Base-by-base conservation (phyloP, 1,140 invertebrate species). In the Sycophila sp. region DNA sequence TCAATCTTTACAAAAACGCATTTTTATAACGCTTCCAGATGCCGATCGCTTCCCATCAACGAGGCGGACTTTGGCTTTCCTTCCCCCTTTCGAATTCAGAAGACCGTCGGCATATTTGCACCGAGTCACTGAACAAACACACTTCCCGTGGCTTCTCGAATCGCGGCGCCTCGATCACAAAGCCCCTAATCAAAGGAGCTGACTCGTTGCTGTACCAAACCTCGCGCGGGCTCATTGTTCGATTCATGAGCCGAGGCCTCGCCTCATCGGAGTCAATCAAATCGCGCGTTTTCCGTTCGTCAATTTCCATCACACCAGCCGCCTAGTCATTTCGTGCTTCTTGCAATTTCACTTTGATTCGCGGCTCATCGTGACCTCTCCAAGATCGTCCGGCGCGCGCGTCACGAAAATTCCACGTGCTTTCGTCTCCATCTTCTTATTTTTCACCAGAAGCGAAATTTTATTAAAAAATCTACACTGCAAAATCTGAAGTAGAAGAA, bases 281-380 rank as follows among this genome's bases (percentile, higher is more conserved):
- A 47, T 47, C 17, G 42, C 10, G 28, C 62, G 45, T 36, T 24
- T 22, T 28, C 59, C 30, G 17, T 65, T 65, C 55, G 34, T 55
- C 24, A 10, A 40, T 65, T 65, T 19, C 49, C 47, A 55, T 40
- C 38, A 13, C 32, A 17, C 38, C n/a, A n/a, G 34, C n/a, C 26
- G 17, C 17, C 49, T 55, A 40, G 17, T 65, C 49, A 55, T 30
- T 53, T 38, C 32, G 22, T 15, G 22, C 11, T 4, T 28, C 28
- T 38, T 38, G 22, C 47, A 38, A 38, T 64, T 64, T 64, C 47
- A 53, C 47, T 6, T 53, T 34, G n/a, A 59, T 56, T 13, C 42
- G 19, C n/a, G 2, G 32, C 24, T 19, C 3, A 0, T 38, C 36
- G 13, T n/a, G n/a, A 1, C 22, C 34, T 59, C 55, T 36, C 55